phyloP scores from a whole-genome alignment of 2,797 vertebrate genomes.

The Sardinella longiceps region DNA sequence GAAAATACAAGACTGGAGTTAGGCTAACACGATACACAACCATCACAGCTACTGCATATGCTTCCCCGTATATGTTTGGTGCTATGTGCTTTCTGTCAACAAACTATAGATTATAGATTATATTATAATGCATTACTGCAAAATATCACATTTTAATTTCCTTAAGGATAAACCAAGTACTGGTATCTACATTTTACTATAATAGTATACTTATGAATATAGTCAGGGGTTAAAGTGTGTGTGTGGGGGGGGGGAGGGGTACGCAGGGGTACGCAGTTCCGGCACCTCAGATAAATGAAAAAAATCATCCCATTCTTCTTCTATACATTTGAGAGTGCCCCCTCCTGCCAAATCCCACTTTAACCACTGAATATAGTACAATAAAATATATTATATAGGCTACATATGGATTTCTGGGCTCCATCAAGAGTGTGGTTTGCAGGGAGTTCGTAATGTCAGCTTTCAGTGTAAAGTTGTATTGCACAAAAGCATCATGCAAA shows the following conservation, averaged over 20 bases:
- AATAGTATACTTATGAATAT: too few relatives aligned
- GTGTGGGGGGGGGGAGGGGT: too few relatives aligned
- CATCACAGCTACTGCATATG: not conserved
- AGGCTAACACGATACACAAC: not conserved
- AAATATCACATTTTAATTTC: not conserved
- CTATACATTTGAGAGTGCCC: too few relatives aligned
- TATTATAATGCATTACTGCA: not conserved
- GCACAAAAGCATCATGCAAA: not conserved
- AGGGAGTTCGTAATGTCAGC: not conserved
- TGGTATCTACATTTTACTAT: not conserved
- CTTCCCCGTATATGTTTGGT: not conserved
- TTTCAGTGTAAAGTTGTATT: not conserved
- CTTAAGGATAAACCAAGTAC: too few relatives aligned
- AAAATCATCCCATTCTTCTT: too few relatives aligned
- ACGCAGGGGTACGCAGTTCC: too few relatives aligned
- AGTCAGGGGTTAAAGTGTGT: too few relatives aligned
- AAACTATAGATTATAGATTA: not conserved
- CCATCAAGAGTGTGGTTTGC: not conserved
- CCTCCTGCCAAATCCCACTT: too few relatives aligned
- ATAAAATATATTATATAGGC: too few relatives aligned
- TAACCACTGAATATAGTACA: too few relatives aligned
- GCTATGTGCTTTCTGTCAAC: not conserved
- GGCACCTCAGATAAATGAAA: too few relatives aligned
- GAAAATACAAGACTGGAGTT: too few relatives aligned
- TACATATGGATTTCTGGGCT: not conserved